These are phyloP conservation scores for Habroteleia sp. DNA, from an alignment of 2,888 invertebrate species.

Conservation along the genomic window DNA sequence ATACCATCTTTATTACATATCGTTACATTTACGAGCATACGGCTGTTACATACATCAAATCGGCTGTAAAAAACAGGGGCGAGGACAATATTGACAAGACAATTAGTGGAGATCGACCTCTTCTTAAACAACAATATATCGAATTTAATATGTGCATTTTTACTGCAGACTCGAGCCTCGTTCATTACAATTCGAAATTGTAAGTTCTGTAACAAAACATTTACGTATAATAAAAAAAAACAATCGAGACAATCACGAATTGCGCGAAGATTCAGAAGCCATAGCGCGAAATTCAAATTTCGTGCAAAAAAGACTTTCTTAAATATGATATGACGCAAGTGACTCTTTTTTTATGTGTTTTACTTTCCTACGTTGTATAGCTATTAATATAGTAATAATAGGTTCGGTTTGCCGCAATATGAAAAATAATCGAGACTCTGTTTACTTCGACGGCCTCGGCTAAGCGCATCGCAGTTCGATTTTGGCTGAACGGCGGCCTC, in stretches of 20 bases:
- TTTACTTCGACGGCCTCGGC: constrained; percentile 10
- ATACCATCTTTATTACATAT: constrained; percentile 59
- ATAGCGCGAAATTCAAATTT: constrained; percentile 18
- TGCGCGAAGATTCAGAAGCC: constrained; percentile 36
- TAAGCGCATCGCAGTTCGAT: constrained; percentile 2
- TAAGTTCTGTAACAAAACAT: constrained; percentile 3
- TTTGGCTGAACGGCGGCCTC: constrained; percentile 9
- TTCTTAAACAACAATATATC: constrained; percentile 53
- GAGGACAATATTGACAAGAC: constrained; percentile 61
- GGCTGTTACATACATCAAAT: constrained; percentile 57
- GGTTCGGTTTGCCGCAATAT: constrained; percentile 36
- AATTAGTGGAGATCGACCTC: constrained; percentile 59
- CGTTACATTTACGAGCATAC: constrained; percentile 54
- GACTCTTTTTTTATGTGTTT: constrained; percentile 19
- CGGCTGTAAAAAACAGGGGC: constrained; percentile 60
- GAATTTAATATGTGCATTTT: constrained; percentile 54
- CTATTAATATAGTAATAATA: constrained; percentile 31
- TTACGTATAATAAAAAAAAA: neutral
- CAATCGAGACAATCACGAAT: constrained; percentile 14
- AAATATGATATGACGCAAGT: constrained; percentile 19
- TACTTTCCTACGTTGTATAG: constrained; percentile 21
- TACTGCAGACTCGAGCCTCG: constrained; percentile 28
- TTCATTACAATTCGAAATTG: constrained; percentile 29
- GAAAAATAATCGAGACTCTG: constrained; percentile 47
- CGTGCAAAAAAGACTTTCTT: constrained; percentile 19